Evolutionary conservation across 2,888 invertebrate species (phyloP).

Genomic region (Aphidius colemani): DNA sequence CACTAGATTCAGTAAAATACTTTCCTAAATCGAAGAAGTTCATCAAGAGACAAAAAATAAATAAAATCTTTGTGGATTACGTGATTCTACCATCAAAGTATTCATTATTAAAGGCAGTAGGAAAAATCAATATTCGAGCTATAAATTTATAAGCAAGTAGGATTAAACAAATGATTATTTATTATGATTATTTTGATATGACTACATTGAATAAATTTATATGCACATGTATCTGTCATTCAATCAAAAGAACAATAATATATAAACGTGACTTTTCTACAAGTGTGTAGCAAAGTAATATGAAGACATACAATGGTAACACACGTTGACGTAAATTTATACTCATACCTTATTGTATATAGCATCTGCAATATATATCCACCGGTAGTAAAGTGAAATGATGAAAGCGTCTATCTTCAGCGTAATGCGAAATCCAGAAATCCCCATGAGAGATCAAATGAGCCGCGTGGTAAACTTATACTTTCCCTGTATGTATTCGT

Average conservation of each 20-base stretch:
- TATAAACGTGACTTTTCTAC: slow-evolving; percentile 11
- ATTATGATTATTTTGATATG: too few species aligned
- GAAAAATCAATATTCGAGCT: too few species aligned
- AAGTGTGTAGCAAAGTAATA: not conserved
- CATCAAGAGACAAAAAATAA: too few species aligned
- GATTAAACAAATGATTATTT: too few species aligned
- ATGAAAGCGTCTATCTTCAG: slow-evolving; percentile 11
- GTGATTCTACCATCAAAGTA: too few species aligned
- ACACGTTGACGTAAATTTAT: slow-evolving; percentile 9
- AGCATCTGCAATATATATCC: slow-evolving; percentile 3
- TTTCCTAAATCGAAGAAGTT: too few species aligned
- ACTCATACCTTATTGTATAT: not conserved
- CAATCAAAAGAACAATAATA: slow-evolving; percentile 1
- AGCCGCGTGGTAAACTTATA: slow-evolving; percentile 6
- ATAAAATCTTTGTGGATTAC: too few species aligned
- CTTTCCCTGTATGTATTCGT: slow-evolving; percentile 2
- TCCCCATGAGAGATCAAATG: slow-evolving; percentile 19
- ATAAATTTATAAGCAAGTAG: too few species aligned
- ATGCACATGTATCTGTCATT: too few species aligned
- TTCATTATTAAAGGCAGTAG: too few species aligned
- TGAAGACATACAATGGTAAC: not conserved
- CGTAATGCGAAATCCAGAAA: slow-evolving; percentile 15
- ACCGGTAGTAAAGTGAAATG: slow-evolving; percentile 12
- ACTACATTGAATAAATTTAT: too few species aligned
- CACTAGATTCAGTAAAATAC: too few species aligned